Evolutionary conservation across 2,797 vertebrate species (phyloP).

Genomic region (Xenopus petersii): DNA sequence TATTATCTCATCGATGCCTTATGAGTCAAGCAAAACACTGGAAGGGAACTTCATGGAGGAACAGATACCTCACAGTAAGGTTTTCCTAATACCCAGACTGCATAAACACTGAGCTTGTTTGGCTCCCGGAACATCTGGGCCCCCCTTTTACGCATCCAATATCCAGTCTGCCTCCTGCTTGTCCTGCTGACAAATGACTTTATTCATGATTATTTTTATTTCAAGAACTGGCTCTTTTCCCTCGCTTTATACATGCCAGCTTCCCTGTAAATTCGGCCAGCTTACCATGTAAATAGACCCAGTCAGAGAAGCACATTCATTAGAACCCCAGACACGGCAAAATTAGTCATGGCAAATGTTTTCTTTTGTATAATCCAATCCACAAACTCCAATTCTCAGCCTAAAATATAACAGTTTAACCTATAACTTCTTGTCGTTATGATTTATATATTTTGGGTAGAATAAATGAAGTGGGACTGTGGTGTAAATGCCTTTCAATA

Average conservation of each 20-base stretch:
- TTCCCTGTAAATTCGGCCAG: neutral
- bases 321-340: neutral
- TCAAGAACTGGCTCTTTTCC: neutral
- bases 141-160: constrained; percentile 9
- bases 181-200: constrained; percentile 28
- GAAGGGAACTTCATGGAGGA: neutral
- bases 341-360: neutral
- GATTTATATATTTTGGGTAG: too few relatives aligned
- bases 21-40: constrained; percentile 22
- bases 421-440: too few relatives aligned
- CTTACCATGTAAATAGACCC: neutral
- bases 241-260: neutral
- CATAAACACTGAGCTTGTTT: constrained; percentile 20
- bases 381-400: too few relatives aligned
- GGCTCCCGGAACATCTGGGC: constrained; percentile 28
- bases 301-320: constrained; percentile 1
- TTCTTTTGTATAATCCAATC: neutral
- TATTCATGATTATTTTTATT: constrained; percentile 45
- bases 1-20: constrained; percentile 40
- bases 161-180: neutral
- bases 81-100: constrained; percentile 7
- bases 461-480: too few relatives aligned
- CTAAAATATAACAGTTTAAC: neutral
- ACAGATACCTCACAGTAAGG: constrained; percentile 18
- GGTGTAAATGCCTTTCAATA: too few relatives aligned